Evolutionary conservation across 2,888 invertebrate species (phyloP), one percentile per base, ranked within the genome.

Genomic region (Barypeithes pellucidus): DNA sequence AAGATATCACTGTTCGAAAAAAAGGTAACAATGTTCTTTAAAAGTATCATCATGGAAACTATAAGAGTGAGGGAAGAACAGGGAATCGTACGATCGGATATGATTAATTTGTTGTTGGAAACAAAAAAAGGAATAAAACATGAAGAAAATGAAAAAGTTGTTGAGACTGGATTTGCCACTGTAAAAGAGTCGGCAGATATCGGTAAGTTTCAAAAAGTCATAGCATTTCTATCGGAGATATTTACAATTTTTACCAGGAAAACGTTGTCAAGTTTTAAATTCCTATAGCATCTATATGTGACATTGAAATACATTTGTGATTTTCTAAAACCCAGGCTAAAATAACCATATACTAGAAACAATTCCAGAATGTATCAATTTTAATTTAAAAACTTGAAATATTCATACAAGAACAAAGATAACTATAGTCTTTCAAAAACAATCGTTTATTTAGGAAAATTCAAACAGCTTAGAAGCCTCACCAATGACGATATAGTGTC

Each of bases 51-150:
- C 2, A 52, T 68, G 16, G 67, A 74, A 39, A 80, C 77, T 0
- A 78, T 82, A 22, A 75, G 76, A 69, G 59, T 67, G n/a, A 72
- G 82, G 33, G 78, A 81, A 73, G 73, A 79, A 65, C 76, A 80
- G 39, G 72, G 75, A 4, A 79, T 81, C 59, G 66, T 79, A 7
- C 60, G 81, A 61, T 79, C 78, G 4, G 82, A 82, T 69, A 88
- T 90, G 88, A 88, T 90, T 18, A 87, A 90, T 65, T 77, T 90
- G 12, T 81, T 90, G 0, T 86, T 89, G 85, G 88, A 89, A 78
- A 16, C 87, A 90, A 87, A 86, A 61, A 87, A 87, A 81, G 87
- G 87, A 14, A 39, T 60, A 8, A 29, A 57, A 36, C 29, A 36
- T 20, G 66, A 73, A 20, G 41, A 69, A 14, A 2, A 39, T 20